Evolutionary conservation across 2,888 invertebrate genomes (phyloP).

Genomic region (Drosophila neoperkinsi): DNA sequence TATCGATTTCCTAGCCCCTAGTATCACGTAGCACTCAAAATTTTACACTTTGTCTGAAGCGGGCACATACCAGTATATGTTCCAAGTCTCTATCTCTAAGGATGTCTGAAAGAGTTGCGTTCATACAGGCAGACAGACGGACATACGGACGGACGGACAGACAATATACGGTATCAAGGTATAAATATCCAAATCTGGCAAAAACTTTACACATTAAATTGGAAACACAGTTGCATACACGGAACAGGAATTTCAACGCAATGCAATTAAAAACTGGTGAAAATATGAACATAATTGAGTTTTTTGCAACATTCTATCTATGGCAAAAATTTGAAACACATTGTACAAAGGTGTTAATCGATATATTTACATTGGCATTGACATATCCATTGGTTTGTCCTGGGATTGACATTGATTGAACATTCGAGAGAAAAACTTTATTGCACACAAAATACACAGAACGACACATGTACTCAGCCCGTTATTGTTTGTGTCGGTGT

Average conservation of each 20-base stretch:
- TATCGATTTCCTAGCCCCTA: neutral
- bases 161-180: neutral
- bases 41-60: neutral
- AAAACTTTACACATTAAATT: neutral
- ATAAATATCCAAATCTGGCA: neutral
- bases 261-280: conserved; percentile 19
- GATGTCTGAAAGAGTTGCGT: neutral
- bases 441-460: conserved; percentile 14
- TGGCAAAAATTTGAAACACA: conserved; percentile 20
- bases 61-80: neutral
- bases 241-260: neutral
- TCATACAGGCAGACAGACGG: too few relatives aligned
- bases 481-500: neutral
- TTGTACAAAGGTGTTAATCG: conserved; percentile 33
- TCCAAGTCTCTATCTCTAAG: neutral
- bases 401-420: conserved; percentile 13
- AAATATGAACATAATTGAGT: conserved; percentile 19
- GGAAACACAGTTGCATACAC: neutral
- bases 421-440: neutral
- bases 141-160: neutral
- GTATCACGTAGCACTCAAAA: neutral
- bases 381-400: neutral
- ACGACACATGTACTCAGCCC: neutral
- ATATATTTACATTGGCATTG: neutral
- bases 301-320: conserved; percentile 5